Percentiles rank a stretch among this genome's conserved stretches.
Evolutionary conservation across 2,113 vertebrate genomes (phyloP).

Genomic region (Panthera tigris): DNA sequence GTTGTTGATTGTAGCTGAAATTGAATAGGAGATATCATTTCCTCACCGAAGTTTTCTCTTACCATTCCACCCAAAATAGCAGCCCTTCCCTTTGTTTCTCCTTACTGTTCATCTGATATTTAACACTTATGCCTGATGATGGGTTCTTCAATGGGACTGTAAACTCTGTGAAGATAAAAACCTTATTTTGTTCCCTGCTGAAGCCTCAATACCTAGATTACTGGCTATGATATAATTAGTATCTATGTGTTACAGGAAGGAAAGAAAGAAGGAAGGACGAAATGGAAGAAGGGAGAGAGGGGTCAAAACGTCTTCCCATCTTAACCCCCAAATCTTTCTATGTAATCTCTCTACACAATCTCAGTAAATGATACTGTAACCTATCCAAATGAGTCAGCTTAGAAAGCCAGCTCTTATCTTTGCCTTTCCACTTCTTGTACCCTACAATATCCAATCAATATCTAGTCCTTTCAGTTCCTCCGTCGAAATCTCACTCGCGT

Average conservation of each 20-base stretch:
- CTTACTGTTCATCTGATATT: not conserved
- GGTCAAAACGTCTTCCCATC: not conserved
- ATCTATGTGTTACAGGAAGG: not conserved
- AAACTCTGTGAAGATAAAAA: not conserved
- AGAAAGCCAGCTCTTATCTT: not conserved
- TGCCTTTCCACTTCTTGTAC: rapidly evolving
- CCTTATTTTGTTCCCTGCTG: not conserved
- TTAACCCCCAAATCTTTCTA: not conserved
- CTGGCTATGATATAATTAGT: rapidly evolving
- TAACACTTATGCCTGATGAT: not conserved
- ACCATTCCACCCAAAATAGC: not conserved
- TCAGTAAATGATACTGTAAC: not conserved
- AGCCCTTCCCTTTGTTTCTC: not conserved
- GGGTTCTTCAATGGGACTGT: not conserved
- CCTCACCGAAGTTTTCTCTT: not conserved
- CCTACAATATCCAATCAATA: rapidly evolving
- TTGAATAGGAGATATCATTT: not conserved
- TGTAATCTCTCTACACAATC: not conserved
- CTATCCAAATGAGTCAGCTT: rapidly evolving
- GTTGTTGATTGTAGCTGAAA: not conserved
- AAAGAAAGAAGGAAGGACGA: not conserved
- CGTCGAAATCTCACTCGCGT: not conserved
- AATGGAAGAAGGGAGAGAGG: no score
- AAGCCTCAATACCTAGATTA: not conserved
- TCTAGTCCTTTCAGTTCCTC: not conserved